Base-by-base conservation (phyloP, 2,888 invertebrate genomes). In the Crocallis elinguaria region DNA sequence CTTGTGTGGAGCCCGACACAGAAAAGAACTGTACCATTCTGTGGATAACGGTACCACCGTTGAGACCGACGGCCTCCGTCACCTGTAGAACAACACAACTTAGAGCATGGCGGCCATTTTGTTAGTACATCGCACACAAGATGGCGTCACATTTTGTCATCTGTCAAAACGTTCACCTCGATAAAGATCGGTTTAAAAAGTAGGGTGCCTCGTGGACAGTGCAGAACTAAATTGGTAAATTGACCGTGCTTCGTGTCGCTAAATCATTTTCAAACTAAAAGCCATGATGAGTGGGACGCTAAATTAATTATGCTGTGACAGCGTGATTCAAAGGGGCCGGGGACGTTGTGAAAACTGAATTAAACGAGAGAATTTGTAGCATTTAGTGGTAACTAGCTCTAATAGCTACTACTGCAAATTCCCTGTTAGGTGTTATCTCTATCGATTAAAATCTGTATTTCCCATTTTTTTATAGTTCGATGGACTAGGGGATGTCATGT, bases 1-100 rank as follows among this genome's bases (percentile, higher is more conserved):
- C 93, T 85, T 93, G 92, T 79, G 92, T 85, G 75, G 92, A 92
- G 88, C 93, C 93, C 82, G 90, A 88, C 82, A 93, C 89, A 78
- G 93, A 93, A 92, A 93, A 93, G 92, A 93, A 93, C 75, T 93
- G 93, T 82, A 93, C 92, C 92, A 93, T 89, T 88, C 93, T 91
- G 90, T 92, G 92, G 81, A 93, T 92, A n/a, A n/a, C n/a, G 86
- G 92, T 92, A 86, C 92, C 92, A 86, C 92, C 92, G 92, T 93
- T 92, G 86, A 90, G 92, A 86, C 92, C 92, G 85, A 92, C 92
- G 83, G 92, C 88, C 89, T 92, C 92, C 88, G 92, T 88, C 92
- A 92, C 93, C 93, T 93, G 93, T 88, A 89, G 92, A 92, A 92
- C 90, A 92, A 91, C 68, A 92, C 82, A 88, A 82, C 87, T 77